A percentile compares a stretch with the other conserved stretches of the same genome.
Conservation (phyloP, 1,140 invertebrate genomes). For the Drosophila miranda region DNA sequence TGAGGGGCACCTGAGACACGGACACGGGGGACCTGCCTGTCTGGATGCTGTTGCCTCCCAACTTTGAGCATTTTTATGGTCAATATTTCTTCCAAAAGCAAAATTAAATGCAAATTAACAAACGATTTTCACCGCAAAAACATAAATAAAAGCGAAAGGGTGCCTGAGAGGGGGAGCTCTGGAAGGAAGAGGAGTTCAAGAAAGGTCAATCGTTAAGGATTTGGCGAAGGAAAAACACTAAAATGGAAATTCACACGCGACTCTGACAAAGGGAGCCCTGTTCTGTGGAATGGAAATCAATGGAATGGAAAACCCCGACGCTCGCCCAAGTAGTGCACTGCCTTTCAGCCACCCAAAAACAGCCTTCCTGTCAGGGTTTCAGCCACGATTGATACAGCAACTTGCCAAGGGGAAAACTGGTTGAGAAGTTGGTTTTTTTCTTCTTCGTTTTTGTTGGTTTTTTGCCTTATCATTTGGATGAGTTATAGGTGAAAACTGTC, state of each 20-base stretch:
- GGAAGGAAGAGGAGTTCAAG: conserved; percentile 26
- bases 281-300: too few species aligned
- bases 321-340: not conserved
- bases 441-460: conserved; percentile 38
- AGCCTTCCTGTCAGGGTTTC: too few species aligned
- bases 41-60: conserved; percentile 7
- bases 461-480: conserved; percentile 74
- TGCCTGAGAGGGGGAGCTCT: not conserved
- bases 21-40: conserved; percentile 33
- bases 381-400: too few species aligned
- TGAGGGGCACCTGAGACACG: conserved; percentile 33
- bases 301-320: not conserved
- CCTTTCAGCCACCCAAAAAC: too few species aligned
- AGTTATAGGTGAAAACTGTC: conserved; percentile 80
- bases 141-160: conserved; percentile 47
- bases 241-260: too few species aligned
- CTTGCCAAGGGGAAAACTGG: conserved; percentile 38
- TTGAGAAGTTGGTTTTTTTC: conserved; percentile 25
- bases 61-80: conserved; percentile 25
- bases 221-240: too few species aligned
- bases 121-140: conserved; percentile 36
- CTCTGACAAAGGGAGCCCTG: too few species aligned
- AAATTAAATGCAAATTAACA: conserved; percentile 60
- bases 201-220: conserved; percentile 5
- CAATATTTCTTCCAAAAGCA: conserved; percentile 33